A percentile compares a stretch with the other conserved stretches of the same genome.
phyloP scores from a whole-genome alignment of 2,113 vertebrate species.

The Sterrhoptilus dennistouni region DNA sequence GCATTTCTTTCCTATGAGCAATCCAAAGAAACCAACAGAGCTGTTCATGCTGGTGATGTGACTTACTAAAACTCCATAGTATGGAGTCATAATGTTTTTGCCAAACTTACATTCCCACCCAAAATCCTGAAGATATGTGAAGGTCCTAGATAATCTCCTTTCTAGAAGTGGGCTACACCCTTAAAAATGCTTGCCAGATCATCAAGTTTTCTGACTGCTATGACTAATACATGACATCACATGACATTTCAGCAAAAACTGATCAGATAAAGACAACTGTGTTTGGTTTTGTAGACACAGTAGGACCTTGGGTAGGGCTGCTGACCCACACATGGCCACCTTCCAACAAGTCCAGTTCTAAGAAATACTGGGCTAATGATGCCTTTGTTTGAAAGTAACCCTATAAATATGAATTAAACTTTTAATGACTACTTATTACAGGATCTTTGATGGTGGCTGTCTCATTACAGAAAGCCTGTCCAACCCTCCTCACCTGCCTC shows the following conservation, averaged over 20 bases:
- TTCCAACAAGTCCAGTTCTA: not conserved
- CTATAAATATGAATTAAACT: not conserved
- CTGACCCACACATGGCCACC: not conserved
- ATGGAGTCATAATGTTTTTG: not conserved
- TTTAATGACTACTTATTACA: not conserved
- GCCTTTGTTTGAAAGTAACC: not conserved
- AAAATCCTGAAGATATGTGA: not conserved
- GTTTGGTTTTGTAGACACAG: not conserved
- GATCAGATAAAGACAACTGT: constrained; percentile 1
- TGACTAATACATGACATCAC: not conserved
- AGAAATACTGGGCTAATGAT: not conserved
- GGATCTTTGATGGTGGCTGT: not conserved
- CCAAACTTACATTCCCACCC: not conserved
- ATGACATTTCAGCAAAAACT: not conserved
- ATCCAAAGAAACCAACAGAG: not conserved
- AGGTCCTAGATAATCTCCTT: not conserved
- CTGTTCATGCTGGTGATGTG: not conserved
- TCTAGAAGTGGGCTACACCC: not conserved
- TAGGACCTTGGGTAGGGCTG: not conserved
- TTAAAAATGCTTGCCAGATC: not conserved
- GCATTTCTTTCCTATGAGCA: not conserved
- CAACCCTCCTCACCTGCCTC: not conserved
- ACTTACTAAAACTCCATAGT: not conserved
- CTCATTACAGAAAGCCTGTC: not conserved
- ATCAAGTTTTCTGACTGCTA: not conserved